Conservation (phyloP, 2,797 vertebrate species). For the Agapornis canus region DNA sequence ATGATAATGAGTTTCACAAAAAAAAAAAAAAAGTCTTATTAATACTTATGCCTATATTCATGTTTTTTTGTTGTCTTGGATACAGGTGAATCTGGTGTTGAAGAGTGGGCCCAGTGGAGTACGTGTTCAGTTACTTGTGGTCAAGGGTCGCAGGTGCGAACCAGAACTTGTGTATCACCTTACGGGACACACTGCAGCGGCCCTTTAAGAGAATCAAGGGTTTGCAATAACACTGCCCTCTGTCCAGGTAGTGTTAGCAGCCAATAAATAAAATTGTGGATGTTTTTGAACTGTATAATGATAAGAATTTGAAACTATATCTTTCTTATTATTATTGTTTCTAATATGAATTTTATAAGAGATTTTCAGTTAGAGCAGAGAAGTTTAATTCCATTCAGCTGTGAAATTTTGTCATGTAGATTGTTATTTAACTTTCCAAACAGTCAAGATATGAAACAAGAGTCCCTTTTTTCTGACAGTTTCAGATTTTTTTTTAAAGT, state of each 20-base stretch:
- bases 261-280: slow-evolving; percentile 86
- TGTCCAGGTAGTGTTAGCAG: slow-evolving; percentile 99
- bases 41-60: slow-evolving; percentile 75
- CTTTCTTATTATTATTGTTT: not conserved
- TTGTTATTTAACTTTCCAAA: slow-evolving; percentile 53
- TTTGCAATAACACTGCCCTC: slow-evolving; percentile 99
- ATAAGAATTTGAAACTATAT: slow-evolving; percentile 67
- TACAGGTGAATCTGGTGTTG: slow-evolving; percentile 99
- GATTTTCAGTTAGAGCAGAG: slow-evolving; percentile 27
- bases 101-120: slow-evolving; percentile 99
- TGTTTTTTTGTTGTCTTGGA: slow-evolving; percentile 90
- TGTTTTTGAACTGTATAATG: slow-evolving; percentile 81
- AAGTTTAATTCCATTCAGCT: slow-evolving; percentile 44
- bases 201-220: slow-evolving; percentile 99
- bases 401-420: not conserved
- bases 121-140: slow-evolving; percentile 99
- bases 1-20: not conserved
- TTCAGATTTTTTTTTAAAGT: not conserved
- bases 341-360: slow-evolving; percentile 4
- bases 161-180: slow-evolving; percentile 99
- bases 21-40: not conserved
- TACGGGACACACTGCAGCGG: slow-evolving; percentile 99
- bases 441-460: not conserved
- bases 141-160: slow-evolving; percentile 99
- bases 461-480: not conserved